Base-by-base conservation (phyloP, 2,888 invertebrate genomes). In the Drosophila prostipennis region DNA sequence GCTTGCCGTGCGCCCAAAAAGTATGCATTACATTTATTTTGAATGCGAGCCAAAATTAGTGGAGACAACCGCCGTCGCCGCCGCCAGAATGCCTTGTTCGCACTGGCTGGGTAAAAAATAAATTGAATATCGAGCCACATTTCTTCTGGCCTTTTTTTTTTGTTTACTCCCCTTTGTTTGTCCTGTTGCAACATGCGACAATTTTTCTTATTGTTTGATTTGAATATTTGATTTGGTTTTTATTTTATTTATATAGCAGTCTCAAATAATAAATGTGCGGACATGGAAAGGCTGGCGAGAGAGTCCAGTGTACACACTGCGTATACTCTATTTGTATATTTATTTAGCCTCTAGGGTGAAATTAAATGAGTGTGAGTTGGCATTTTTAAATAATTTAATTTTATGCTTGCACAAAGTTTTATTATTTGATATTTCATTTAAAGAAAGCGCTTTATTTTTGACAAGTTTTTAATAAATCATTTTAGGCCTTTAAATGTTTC, bases 191-290 rank as follows among this genome's bases (percentile, higher is more conserved):
- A 69, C 69, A 69, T 69, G 59, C 70, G 71, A 70, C 71, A 70
- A 52, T 70, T 60, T 70, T 54, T 34, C 39, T 60, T 54, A 71
- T 71, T 60, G 70, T 71, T 71, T 71, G 60, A 70, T 71, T 70
- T 70, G 71, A 43, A 71, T 57, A 46, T 69, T 57, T 70, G 70
- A 57, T 51, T 69, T 69, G 42, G 37, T 49, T 59, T 59, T 52
- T 59, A 71, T 70, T 70, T 54, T 48, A 60, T 71, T 71, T 70
- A 39, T 43, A 40, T 56, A 40, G 42, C 40, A 36, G 51, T 60
- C 48, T 60, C 52, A 48, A 64, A 65, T 64, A 65, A 53, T 65
- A 65, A 65, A 52, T 64, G 64, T 51, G 48, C 36, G 67, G 32
- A 65, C 53, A 64, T 46, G 16, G 32, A 37, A 32, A 36, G 19